A percentile compares a stretch with the other conserved stretches of the same genome.
phyloP scores from a whole-genome alignment of 2,888 invertebrate genomes.

The Ceriagrion tenellum region DNA sequence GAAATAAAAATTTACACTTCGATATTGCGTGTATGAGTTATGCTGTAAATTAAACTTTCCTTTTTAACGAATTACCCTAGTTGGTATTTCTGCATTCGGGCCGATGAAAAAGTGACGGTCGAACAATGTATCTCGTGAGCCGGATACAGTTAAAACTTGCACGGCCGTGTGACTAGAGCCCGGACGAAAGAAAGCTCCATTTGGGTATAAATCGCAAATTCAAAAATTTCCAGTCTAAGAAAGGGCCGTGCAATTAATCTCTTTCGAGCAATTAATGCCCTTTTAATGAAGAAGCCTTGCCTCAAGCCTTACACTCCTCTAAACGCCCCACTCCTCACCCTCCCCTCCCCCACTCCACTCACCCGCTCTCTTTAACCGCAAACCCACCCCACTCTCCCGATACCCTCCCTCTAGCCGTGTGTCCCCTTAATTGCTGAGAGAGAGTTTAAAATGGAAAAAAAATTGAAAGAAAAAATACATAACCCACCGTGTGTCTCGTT shows the following conservation, averaged over 20 bases:
- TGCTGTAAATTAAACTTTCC: background rate
- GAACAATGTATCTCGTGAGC: background rate
- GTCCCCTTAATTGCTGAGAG: slow-evolving; percentile 55
- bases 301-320: slow-evolving; percentile 12
- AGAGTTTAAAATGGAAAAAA: slow-evolving; percentile 2
- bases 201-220: slow-evolving; percentile 33
- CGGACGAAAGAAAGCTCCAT: background rate
- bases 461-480: background rate
- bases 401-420: background rate
- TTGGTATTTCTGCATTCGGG: background rate
- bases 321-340: slow-evolving; percentile 29
- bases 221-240: slow-evolving; percentile 20
- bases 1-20: too few relatives aligned
- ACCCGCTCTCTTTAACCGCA: background rate
- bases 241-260: slow-evolving; percentile 26
- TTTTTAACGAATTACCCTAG: background rate
- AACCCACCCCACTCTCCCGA: background rate
- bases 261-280: slow-evolving; percentile 44
- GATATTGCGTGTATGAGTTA: too few relatives aligned
- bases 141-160: slow-evolving; percentile 18
- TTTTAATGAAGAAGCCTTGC: slow-evolving; percentile 62
- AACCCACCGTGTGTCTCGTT: slow-evolving; percentile 22
- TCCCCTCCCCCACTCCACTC: background rate
- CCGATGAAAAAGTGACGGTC: background rate
- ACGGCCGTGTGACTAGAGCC: slow-evolving; percentile 7